Conservation (phyloP, 2,888 invertebrate species). For the Philonicus albiceps region DNA sequence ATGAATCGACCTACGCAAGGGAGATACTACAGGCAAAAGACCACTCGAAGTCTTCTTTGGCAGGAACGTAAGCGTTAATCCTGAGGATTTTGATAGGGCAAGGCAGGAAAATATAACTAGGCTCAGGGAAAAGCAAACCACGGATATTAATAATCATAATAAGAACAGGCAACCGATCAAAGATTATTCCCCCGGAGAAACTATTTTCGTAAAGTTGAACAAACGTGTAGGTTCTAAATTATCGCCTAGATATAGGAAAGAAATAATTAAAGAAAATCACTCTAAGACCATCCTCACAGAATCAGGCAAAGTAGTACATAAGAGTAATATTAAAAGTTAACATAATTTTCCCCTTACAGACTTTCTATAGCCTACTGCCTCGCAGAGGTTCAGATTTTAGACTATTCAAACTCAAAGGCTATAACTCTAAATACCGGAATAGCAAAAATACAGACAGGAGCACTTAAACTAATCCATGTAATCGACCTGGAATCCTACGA, state of each 20-base stretch:
- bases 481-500: not conserved
- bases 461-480: slow-evolving; percentile 40
- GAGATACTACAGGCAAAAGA: slow-evolving; percentile 27
- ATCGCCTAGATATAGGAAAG: no score
- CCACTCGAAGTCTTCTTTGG: slow-evolving; percentile 46
- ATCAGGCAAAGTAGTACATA: not conserved
- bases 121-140: no score
- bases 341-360: not conserved
- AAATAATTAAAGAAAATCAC: no score
- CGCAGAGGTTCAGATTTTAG: no score
- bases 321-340: slow-evolving; percentile 1
- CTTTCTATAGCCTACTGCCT: no score
- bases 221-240: not conserved
- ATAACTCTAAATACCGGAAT: slow-evolving; percentile 34
- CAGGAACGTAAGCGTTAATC: slow-evolving; percentile 25
- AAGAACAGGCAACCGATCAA: not conserved
- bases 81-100: not conserved
- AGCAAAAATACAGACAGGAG: slow-evolving; percentile 37
- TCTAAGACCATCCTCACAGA: no score
- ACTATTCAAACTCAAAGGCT: slow-evolving; percentile 38
- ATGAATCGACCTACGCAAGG: no score
- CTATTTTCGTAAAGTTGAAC: slow-evolving; percentile 7
- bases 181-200: not conserved
- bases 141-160: not conserved
- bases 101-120: slow-evolving; percentile 7